phyloP scores from a whole-genome alignment of 2,888 invertebrate species.

The Taphrorychus bicolor region DNA sequence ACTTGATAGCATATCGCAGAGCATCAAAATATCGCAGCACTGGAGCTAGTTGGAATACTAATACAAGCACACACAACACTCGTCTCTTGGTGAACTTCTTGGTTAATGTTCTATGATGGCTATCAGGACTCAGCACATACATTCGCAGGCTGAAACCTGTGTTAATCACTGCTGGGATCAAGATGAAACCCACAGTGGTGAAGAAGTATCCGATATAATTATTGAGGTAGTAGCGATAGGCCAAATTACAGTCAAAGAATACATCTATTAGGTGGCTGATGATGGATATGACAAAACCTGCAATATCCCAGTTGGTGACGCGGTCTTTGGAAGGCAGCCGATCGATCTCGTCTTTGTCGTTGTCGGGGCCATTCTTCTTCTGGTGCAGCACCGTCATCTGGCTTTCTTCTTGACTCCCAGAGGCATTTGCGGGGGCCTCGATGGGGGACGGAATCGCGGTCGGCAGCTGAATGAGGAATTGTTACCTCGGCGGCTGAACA shows the following conservation, averaged over 20 bases:
- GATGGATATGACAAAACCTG: conserved; percentile 71
- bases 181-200: conserved; percentile 74
- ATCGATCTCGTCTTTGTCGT: conserved; percentile 66
- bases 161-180: conserved; percentile 77
- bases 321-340: conserved; percentile 67
- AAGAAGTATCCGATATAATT: conserved; percentile 68
- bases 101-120: conserved; percentile 63
- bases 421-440: neutral
- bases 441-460: neutral
- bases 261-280: conserved; percentile 74
- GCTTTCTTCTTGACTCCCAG: neutral
- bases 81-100: conserved; percentile 67
- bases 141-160: conserved; percentile 77
- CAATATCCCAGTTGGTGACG: conserved; percentile 68
- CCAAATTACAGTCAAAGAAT: conserved; percentile 73
- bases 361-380: conserved; percentile 56
- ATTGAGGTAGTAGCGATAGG: conserved; percentile 62
- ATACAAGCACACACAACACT: conserved; percentile 67
- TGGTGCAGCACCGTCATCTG: conserved; percentile 52
- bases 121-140: conserved; percentile 67
- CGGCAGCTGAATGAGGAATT: no score
- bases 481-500: neutral
- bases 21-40: conserved; percentile 72
- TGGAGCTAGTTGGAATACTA: conserved; percentile 77
- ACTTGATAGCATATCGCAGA: conserved; percentile 70